Base-by-base conservation (phyloP, 2,113 vertebrate species). In the Tylochromis polylepis region DNA sequence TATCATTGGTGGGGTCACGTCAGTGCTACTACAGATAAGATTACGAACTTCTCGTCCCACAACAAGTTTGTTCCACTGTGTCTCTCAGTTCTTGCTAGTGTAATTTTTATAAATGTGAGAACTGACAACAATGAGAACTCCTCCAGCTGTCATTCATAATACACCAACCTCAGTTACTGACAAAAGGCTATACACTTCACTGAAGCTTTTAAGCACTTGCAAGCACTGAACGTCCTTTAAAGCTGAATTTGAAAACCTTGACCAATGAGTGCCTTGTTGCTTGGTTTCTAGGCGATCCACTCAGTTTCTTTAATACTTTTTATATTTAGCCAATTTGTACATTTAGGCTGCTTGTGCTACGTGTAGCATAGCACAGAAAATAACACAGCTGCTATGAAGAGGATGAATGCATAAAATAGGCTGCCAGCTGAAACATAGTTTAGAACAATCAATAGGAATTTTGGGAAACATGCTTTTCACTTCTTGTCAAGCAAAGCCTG, bases 131-230 rank as follows among this genome's bases (percentile, higher is more conserved):
- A 77, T 51, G 70, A 77, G 43, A 51, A 51, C 43, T 51, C 43
- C 43, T n/a, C 11, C 16, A 51, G 43, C 4, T 77, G 43, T 77
- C 16, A 77, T 51, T 77, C 18, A n/a, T 29, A 75, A 75, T 29
- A 75, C 24, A 75, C 9, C 41, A 1, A 49, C 43, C 11, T 11
- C 79, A 41, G 15, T 49, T 65, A 31, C 34, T 85, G 78, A 90
- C 85, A 79, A 70, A 86, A 58, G 55, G 58, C 59, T 27, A 4
- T n/a, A 62, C 56, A 79, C 77, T 81, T 83, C 22, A 24, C 24
- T 18, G 70, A 85, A 38, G 65, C 86, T 81, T 87, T 94, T 53
- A 85, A 81, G 82, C 78, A 57, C 81, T 83, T 59, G 36, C 41
- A 62, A 72, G 59, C 5, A 1, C 59, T 49, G 81, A 67, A 85